Conservation (phyloP, 2,113 vertebrate genomes). For the Probosciger aterrimus region DNA sequence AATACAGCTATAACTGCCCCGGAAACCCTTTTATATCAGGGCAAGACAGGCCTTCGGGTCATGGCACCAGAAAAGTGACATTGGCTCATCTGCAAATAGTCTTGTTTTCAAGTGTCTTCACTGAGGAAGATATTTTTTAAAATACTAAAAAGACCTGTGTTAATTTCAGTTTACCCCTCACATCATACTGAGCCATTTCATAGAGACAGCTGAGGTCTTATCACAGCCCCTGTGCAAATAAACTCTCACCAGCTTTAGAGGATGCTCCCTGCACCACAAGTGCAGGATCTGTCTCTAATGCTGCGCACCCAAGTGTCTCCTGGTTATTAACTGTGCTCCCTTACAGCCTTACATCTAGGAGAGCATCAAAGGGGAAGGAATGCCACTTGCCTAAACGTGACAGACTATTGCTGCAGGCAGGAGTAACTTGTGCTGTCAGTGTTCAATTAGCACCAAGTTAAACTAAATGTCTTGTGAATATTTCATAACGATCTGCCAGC, state of each 20-base stretch:
- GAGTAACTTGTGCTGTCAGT: constrained; percentile 68
- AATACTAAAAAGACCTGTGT: neutral
- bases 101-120: neutral
- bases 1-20: neutral
- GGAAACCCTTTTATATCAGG: neutral
- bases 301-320: neutral
- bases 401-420: constrained; percentile 67
- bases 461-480: constrained; percentile 73
- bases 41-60: neutral
- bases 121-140: neutral
- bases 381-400: constrained; percentile 56
- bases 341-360: neutral
- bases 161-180: neutral
- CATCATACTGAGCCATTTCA: neutral
- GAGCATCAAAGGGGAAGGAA: constrained; percentile 23
- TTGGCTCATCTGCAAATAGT: neutral
- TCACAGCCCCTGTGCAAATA: neutral
- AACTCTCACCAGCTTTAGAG: neutral
- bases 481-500: constrained; percentile 70
- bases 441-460: constrained; percentile 71
- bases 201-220: neutral
- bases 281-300: neutral
- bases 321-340: neutral
- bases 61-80: neutral
- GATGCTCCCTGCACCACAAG: fast-evolving